phyloP scores from a whole-genome alignment of 2,888 invertebrate species.

The Lasioglossum marginatum region DNA sequence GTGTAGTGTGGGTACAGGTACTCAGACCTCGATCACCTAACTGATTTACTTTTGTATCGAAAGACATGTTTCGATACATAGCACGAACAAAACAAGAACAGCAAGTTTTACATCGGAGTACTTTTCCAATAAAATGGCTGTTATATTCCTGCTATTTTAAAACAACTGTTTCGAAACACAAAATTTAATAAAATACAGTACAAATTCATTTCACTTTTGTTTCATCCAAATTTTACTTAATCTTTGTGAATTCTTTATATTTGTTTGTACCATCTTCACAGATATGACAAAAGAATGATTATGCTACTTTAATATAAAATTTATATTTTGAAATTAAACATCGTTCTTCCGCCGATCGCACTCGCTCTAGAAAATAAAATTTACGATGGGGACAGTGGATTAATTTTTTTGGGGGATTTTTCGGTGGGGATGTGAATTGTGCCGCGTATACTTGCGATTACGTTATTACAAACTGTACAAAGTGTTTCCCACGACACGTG shows the following conservation, averaged over 20 bases:
- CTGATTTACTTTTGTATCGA: background rate
- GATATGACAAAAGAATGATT: background rate
- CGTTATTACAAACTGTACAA: constrained; percentile 72
- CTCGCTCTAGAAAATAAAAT: constrained; percentile 14
- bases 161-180: background rate
- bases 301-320: background rate
- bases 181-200: background rate
- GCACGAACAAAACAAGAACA: background rate
- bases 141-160: background rate
- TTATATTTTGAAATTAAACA: background rate
- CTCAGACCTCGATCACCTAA: background rate
- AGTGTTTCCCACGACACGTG: constrained; percentile 48
- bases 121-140: background rate
- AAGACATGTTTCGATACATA: background rate
- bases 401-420: constrained; percentile 32
- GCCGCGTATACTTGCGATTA: constrained; percentile 40
- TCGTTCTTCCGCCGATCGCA: constrained; percentile 14
- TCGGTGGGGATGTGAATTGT: constrained; percentile 35
- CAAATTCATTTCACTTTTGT: background rate
- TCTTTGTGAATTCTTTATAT: background rate
- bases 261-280: background rate
- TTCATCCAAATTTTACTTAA: background rate
- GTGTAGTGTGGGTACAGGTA: background rate
- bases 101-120: background rate
- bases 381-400: constrained; percentile 13